Conservation (phyloP, 2,113 vertebrate species). For the Pogonocichla stellata region DNA sequence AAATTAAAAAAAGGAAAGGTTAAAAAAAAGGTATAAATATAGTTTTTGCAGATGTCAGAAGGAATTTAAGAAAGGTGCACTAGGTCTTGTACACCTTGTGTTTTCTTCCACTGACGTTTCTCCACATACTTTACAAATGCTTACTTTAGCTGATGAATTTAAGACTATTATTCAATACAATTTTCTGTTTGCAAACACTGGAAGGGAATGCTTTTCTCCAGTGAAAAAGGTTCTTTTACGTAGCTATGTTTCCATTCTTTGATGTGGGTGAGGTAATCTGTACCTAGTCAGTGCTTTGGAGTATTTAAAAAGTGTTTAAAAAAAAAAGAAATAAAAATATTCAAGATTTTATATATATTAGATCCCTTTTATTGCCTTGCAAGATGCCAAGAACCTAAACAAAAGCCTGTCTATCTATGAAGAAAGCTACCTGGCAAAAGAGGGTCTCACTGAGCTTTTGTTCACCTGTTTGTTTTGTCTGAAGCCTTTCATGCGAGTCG, state of each 20-base stretch:
- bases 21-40: not conserved
- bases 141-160: not conserved
- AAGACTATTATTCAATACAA: slow-evolving; percentile 2
- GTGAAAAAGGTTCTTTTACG: not conserved
- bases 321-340: not conserved
- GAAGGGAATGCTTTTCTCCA: not conserved
- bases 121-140: not conserved
- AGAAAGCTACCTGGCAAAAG: not conserved
- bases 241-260: not conserved
- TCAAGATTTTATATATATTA: not conserved
- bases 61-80: not conserved
- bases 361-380: not conserved
- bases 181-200: not conserved
- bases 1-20: not conserved
- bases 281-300: not conserved
- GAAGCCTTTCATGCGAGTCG: not conserved
- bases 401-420: not conserved
- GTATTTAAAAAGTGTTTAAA: not conserved
- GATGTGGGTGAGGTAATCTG: not conserved
- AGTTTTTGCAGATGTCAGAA: not conserved
- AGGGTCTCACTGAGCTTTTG: not conserved
- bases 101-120: not conserved
- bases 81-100: not conserved
- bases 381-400: not conserved
- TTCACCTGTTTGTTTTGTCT: not conserved